Percentiles rank a stretch among this genome's conserved stretches.
Evolutionary conservation across 2,113 vertebrate genomes (phyloP).

Genomic region (Leptodactylus fuscus): DNA sequence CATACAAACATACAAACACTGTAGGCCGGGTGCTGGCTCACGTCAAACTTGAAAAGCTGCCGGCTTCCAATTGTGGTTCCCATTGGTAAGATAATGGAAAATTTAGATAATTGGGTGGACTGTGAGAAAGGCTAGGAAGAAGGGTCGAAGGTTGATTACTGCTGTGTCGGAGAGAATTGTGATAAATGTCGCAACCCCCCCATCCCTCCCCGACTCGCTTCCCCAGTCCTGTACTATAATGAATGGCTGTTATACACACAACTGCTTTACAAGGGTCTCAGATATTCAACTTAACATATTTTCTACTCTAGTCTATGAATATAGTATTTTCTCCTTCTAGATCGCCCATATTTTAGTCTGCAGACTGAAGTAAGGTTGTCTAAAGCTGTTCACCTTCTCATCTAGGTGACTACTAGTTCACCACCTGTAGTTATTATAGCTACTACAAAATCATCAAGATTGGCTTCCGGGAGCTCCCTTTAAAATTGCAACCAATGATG

Average conservation of each 20-base stretch:
- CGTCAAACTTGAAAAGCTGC: conserved; percentile 7
- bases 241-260: background rate
- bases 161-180: background rate
- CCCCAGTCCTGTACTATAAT: background rate
- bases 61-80: background rate
- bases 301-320: no score
- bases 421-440: no score
- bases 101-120: conserved; percentile 18
- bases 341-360: no score
- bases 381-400: no score
- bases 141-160: conserved; percentile 11
- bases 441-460: no score
- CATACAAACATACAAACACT: conserved; percentile 42
- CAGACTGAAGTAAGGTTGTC: no score
- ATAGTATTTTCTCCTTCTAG: no score
- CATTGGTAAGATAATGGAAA: conserved; percentile 34
- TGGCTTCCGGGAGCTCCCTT: no score
- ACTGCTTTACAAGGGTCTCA: background rate
- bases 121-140: background rate
- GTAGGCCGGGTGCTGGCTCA: background rate
- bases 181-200: no score
- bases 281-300: no score
- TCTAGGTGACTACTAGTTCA: no score
- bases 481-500: no score
- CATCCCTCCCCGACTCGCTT: background rate